These are phyloP conservation scores for Otocyon megalotis DNA, from an alignment of 2,113 vertebrate species.

Conservation along the genomic window DNA sequence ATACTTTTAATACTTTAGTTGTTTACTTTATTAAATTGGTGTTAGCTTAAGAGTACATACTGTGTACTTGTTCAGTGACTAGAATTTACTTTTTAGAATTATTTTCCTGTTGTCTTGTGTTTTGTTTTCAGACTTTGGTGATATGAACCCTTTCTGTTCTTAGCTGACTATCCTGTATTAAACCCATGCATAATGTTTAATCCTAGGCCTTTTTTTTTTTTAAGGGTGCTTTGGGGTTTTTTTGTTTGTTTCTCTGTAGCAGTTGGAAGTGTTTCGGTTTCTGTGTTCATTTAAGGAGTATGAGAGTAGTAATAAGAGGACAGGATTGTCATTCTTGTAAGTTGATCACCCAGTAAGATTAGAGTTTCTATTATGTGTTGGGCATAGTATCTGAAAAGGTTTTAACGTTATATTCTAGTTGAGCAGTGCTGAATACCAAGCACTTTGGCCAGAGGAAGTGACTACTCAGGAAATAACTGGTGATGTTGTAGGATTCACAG, in stretches of 20 bases:
- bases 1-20: background rate
- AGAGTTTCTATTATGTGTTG: background rate
- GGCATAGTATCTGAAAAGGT: background rate
- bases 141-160: background rate
- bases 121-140: background rate
- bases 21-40: background rate
- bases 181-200: background rate
- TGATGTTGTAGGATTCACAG: background rate
- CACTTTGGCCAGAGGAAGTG: background rate
- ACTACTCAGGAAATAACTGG: background rate
- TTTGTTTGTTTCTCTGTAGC: background rate
- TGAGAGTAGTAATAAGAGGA: background rate
- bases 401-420: background rate
- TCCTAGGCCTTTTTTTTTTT: background rate
- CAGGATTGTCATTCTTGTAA: background rate
- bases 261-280: background rate
- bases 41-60: background rate
- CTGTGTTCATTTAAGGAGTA: background rate
- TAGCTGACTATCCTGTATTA: background rate
- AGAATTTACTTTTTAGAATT: slow-evolving; percentile 21
- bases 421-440: background rate
- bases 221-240: background rate
- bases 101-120: background rate
- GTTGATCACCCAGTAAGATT: background rate
- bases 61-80: background rate